Conservation (phyloP, 2,797 vertebrate genomes). For the Cossypha caffra region DNA sequence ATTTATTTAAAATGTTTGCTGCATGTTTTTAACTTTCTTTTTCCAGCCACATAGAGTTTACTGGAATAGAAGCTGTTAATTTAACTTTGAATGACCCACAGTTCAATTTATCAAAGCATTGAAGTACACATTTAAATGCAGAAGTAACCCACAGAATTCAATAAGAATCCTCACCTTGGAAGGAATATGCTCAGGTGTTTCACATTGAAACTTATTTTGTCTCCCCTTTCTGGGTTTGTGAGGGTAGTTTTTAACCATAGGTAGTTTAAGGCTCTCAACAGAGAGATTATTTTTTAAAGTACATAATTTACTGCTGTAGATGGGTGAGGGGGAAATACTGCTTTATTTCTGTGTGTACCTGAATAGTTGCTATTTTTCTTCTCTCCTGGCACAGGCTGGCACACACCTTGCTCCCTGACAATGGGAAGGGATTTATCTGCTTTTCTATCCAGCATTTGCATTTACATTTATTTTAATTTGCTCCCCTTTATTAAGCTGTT, state of each 20-base stretch:
- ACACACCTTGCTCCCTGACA: not conserved
- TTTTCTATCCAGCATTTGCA: not conserved
- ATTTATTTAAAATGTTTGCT: not conserved
- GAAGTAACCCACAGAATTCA: not conserved
- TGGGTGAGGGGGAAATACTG: not conserved
- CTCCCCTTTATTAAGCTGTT: not conserved
- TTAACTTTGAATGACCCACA: not conserved
- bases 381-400: not conserved
- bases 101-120: not conserved
- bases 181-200: not conserved
- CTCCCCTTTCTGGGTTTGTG: not conserved
- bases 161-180: not conserved
- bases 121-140: not conserved
- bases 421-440: not conserved
- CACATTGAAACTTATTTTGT: not conserved
- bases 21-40: not conserved
- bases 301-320: not conserved
- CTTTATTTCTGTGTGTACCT: not conserved
- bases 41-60: not conserved
- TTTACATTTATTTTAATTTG: not conserved
- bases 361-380: not conserved
- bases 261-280: not conserved
- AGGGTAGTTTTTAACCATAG: not conserved
- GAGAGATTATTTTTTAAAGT: not conserved
- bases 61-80: not conserved